Base-by-base conservation (phyloP, 2,113 vertebrate species). In the Ophthalmolycus amberensis region DNA sequence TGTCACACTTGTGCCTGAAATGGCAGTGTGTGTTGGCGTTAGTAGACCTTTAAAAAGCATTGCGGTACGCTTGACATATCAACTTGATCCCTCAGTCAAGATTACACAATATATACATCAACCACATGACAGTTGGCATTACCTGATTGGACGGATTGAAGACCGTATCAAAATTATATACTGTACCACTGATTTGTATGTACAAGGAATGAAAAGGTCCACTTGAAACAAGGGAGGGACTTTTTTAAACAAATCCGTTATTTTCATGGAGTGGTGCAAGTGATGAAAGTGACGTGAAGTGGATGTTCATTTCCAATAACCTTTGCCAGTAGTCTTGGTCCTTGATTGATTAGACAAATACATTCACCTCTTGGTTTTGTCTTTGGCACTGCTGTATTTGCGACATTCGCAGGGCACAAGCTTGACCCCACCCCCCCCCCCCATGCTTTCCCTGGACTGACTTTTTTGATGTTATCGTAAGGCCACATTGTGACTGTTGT, bases 71-170 rank as follows among this genome's bases (percentile, higher is more conserved):
- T 85, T 90, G 85, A 88, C 80, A 86, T 86, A 87, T 89, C 88
- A 89, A 87, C 87, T 88, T 91, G 84, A 91, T 90, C 89, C 85
- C 77, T 63, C 84, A 64, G 88, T 89, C 85, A 84, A 75, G 75
- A 90, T 88, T 80, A 77, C 72, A 86, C 83, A 86, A 84, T 86
- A 83, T 87, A 87, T 83, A 86, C 75, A 84, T 92, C 84, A 86
- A 86, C 38, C 78, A 5, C 77, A 81, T 85, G 87, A 88, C 85
- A 86, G 84, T 8, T 84, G 69, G 77, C 81, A 88, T 90, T 89
- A 89, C 85, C 83, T 74, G 86, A 70, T 64, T 88, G 85, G 76
- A 67, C 4, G 37, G 78, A 82, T 54, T 78, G 71, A 86, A 52
- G 73, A 82, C 59, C 59, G 32, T 63, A 29, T 59, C 44, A 59